Evolutionary conservation across 1,140 invertebrate genomes (phyloP).

Genomic region (Frieseomelitta varia): DNA sequence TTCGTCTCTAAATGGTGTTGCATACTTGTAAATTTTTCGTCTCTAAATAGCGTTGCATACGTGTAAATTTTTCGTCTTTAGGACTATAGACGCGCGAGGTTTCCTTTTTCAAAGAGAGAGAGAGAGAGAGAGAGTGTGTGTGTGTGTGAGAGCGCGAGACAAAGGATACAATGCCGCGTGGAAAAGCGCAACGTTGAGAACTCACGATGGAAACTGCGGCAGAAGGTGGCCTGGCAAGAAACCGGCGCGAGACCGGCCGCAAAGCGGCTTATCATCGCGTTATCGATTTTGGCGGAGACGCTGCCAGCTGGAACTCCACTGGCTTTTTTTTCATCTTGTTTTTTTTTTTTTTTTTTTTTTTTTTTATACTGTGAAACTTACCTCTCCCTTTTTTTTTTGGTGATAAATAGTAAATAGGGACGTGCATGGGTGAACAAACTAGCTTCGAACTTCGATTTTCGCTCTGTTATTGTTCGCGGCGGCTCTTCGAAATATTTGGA

Average conservation of each 20-base stretch:
- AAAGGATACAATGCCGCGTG: background rate
- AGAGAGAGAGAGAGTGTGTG: too few species aligned
- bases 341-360: background rate
- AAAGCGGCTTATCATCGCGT: constrained; percentile 34
- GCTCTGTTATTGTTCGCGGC: background rate
- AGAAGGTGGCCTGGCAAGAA: constrained; percentile 21
- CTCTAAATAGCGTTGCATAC: too few species aligned
- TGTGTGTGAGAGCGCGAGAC: background rate
- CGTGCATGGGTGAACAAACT: background rate
- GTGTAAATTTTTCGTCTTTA: too few species aligned
- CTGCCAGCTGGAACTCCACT: constrained; percentile 20
- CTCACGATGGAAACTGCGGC: constrained; percentile 8
- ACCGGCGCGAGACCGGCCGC: constrained; percentile 1
- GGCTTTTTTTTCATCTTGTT: background rate
- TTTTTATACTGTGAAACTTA: background rate
- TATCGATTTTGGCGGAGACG: constrained; percentile 29
- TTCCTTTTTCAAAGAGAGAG: background rate
- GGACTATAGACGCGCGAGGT: background rate
- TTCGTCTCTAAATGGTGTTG: too few species aligned
- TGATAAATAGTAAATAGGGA: background rate
- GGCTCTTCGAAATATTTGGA: too few species aligned
- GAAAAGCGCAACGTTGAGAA: constrained; percentile 19
- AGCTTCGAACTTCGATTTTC: background rate
- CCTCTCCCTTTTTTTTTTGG: background rate
- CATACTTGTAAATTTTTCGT: too few species aligned